Base-by-base conservation (phyloP, 1,140 invertebrate genomes). In the Drosophila kurseongensis region DNA sequence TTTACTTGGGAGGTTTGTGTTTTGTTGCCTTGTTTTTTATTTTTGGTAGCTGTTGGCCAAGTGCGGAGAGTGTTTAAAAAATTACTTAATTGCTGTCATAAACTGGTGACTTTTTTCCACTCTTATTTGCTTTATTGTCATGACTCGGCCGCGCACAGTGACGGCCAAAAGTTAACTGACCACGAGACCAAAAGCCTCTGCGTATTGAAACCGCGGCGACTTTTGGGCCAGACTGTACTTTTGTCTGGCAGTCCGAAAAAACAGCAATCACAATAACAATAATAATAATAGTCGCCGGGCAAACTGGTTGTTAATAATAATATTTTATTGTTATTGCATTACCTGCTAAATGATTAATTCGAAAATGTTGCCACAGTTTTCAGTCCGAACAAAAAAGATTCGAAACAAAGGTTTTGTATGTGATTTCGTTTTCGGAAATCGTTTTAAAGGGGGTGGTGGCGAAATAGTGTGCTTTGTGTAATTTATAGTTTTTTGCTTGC, bases 71-170 rank as follows among this genome's bases (percentile, higher is more conserved):
- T 84, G 79, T 88, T 88, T 80, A 89, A 89, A 89, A 89, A 89
- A 89, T 89, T 89, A 89, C 84, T 89, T 89, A 89, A 89, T 89
- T 89, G 85, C 88, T 80, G 84, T 78, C 84, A 80, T 89, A 90
- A 89, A 89, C 65, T 80, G 80, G 75, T 78, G 63, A 83, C 82
- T 71, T 58, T 71, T 71, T 69, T 57, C 36, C 41, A 71, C 67
- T 71, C 65, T 71, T 69, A 69, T 69, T 69, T 71, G 65, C 67
- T 71, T 71, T 71, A 71, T 71, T 71, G 51, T 71, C 67, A 71
- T 71, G 67, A 71, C 67, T 71, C 36, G 51, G 40, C 60, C 73
- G 42, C 57, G 61, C 52, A 77, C 79, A 77, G 60, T 88, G 55
- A 45, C 14, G 40, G 57, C 48, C n/a, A 52, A 55, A 51, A 76